These are phyloP conservation scores for Caenorhabditis panamensis DNA, from an alignment of 2,888 invertebrate genomes.

Conservation along the genomic window DNA sequence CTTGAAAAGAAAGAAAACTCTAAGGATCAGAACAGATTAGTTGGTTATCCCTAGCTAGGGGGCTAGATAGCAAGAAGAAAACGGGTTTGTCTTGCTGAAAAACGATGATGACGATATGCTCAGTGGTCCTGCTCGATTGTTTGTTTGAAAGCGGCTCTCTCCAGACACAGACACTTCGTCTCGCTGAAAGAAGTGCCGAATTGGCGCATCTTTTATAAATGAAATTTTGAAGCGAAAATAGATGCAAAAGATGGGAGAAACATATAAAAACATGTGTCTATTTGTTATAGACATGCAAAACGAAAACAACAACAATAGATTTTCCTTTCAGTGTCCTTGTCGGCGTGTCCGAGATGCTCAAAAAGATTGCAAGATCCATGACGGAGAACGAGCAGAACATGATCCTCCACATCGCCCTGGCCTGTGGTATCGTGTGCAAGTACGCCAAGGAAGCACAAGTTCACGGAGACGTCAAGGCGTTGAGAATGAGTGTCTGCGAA, in stretches of 20 bases:
- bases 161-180: constrained; percentile 25
- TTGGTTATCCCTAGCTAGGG: background rate
- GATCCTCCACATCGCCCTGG: constrained; percentile 52
- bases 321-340: constrained; percentile 41
- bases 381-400: constrained; percentile 54
- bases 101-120: constrained; percentile 10
- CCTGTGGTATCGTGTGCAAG: constrained; percentile 53
- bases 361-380: constrained; percentile 59
- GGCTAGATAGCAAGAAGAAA: too few species aligned
- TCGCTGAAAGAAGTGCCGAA: constrained; percentile 34
- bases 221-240: constrained; percentile 60
- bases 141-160: constrained; percentile 29
- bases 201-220: constrained; percentile 57
- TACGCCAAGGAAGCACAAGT: constrained; percentile 20
- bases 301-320: constrained; percentile 19
- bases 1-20: constrained; percentile 1
- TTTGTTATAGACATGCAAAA: background rate
- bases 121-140: constrained; percentile 10
- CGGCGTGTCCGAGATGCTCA: constrained; percentile 59
- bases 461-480: constrained; percentile 26
- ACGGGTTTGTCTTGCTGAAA: background rate
- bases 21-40: background rate
- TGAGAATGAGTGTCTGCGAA: constrained; percentile 63
- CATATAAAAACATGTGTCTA: background rate
- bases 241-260: constrained; percentile 7